Evolutionary conservation across 2,113 vertebrate species (phyloP).

Genomic region (Syngnathus typhle): DNA sequence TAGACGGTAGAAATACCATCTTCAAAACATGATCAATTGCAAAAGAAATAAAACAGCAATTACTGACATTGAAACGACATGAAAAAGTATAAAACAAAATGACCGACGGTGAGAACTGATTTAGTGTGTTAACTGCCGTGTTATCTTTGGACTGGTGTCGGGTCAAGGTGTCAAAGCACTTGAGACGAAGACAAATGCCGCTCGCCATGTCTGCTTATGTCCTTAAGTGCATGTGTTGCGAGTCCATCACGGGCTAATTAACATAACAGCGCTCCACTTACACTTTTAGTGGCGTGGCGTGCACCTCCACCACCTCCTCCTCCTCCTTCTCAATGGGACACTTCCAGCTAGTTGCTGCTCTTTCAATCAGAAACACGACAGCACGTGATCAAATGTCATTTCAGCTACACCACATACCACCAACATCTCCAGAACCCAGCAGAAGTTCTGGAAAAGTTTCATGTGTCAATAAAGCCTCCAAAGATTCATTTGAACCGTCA

Average conservation of each 20-base stretch:
- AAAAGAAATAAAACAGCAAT: no score
- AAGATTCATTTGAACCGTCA: no score
- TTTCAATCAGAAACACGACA: slow-evolving; percentile 49
- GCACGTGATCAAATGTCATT: slow-evolving; percentile 42
- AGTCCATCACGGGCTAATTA: slow-evolving; percentile 90
- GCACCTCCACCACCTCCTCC: slow-evolving; percentile 43
- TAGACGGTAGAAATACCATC: no score
- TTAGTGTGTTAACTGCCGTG: no score
- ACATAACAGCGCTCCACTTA: slow-evolving; percentile 82
- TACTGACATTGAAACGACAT: not conserved
- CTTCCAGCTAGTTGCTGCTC: slow-evolving; percentile 58
- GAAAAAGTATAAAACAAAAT: not conserved
- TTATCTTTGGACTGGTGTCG: not conserved
- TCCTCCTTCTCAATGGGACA: slow-evolving; percentile 38
- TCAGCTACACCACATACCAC: not conserved
- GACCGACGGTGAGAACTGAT: not conserved
- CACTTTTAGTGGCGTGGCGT: slow-evolving; percentile 19
- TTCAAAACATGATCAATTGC: no score
- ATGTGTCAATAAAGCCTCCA: no score
- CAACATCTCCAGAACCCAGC: no score
- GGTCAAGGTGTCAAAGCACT: slow-evolving; percentile 63
- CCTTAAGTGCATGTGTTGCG: slow-evolving; percentile 83
- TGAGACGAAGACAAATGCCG: slow-evolving; percentile 65
- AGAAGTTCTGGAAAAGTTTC: no score
- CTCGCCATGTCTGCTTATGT: slow-evolving; percentile 68